Evolutionary conservation across 2,888 invertebrate genomes (phyloP).

Genomic region (Pseudococcus viburni): DNA sequence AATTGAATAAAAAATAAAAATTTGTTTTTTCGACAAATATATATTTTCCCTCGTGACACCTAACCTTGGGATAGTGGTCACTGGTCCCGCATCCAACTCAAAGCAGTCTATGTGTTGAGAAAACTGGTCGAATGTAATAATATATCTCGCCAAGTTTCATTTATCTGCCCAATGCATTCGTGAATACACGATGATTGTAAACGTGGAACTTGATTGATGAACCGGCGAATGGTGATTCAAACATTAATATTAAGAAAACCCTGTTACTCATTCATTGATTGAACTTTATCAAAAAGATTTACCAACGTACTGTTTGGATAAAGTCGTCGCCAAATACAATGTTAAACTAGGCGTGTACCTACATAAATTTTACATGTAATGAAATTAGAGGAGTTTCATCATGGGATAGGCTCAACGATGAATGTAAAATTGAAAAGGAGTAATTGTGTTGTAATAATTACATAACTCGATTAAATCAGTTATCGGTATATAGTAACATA

Average conservation of each 20-base stretch:
- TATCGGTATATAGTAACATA: conserved; percentile 13
- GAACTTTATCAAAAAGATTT: not conserved
- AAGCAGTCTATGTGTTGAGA: too few species aligned
- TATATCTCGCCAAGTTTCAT: not conserved
- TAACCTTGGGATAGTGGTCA: too few species aligned
- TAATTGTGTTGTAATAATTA: conserved; percentile 56
- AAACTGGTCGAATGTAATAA: not conserved
- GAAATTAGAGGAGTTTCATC: conserved; percentile 30
- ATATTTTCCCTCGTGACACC: too few species aligned
- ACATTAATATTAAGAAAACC: not conserved
- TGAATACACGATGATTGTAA: not conserved
- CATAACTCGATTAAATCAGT: conserved; percentile 48
- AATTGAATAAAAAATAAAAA: too few species aligned
- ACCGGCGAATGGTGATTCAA: not conserved
- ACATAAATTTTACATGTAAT: not conserved
- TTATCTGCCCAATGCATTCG: not conserved
- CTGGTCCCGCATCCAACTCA: too few species aligned
- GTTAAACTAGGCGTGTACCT: conserved; percentile 17
- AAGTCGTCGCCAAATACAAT: conserved; percentile 16
- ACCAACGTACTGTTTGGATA: not conserved
- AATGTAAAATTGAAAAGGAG: conserved; percentile 17
- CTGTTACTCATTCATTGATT: not conserved
- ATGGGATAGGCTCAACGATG: not conserved
- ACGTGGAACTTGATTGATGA: not conserved
- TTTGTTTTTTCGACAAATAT: too few species aligned